phyloP scores from a whole-genome alignment of 1,140 invertebrate genomes.

The Pogonomyrmex californicus region DNA sequence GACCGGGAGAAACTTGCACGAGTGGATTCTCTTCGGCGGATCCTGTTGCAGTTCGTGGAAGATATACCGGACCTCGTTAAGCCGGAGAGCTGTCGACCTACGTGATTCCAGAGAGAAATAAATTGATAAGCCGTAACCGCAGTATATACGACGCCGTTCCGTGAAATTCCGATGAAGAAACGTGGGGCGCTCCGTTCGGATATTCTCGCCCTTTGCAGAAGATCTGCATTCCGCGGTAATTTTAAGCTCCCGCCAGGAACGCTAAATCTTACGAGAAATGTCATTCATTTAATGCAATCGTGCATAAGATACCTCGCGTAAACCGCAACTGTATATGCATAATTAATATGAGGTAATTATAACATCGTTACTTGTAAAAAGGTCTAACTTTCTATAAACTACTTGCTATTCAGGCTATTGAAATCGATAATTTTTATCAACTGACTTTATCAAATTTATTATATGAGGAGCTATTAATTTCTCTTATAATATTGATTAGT shows the following conservation, averaged over 20 bases:
- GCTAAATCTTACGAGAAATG: not conserved
- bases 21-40: constrained; percentile 26
- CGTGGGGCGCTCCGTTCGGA: not conserved
- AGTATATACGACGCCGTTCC: constrained; percentile 9
- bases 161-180: constrained; percentile 27
- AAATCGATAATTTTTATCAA: not conserved
- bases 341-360: constrained; percentile 20
- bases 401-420: not conserved
- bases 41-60: constrained; percentile 36
- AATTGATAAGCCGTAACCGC: constrained; percentile 51
- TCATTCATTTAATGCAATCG: constrained; percentile 26
- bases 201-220: constrained; percentile 13
- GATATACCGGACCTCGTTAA: constrained; percentile 38
- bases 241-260: not conserved
- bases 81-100: constrained; percentile 51
- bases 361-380: constrained; percentile 9
- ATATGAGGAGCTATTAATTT: not conserved
- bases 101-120: constrained; percentile 48
- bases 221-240: not conserved
- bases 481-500: not conserved
- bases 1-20: constrained; percentile 17
- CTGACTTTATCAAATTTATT: not conserved
- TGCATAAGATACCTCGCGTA: not conserved
- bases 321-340: not conserved
- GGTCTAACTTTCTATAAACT: not conserved